Evolutionary conservation across 2,888 invertebrate species (phyloP), one percentile per base, ranked within the genome.

Genomic region (Oscheius onirici): DNA sequence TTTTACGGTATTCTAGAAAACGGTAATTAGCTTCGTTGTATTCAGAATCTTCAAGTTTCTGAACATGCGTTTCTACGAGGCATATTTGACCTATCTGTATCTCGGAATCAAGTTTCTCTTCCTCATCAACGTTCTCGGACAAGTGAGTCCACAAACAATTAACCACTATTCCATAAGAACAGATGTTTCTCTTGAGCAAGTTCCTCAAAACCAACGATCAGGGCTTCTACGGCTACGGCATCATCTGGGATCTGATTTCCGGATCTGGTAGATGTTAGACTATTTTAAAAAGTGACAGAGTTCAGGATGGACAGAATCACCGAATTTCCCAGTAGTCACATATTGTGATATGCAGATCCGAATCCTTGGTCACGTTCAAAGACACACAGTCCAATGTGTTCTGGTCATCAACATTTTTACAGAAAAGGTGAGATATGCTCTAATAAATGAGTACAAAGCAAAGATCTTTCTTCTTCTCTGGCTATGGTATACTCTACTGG

Each of bases 321-420:
- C 83, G 3, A 87, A 87, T 68, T 87, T 87, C 49, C 87, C 87
- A 8, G 84, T 87, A 1, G 83, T 87, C 28, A 86, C 87, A 13
- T 85, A 85, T 69, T 87, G 87, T 70, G 87, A 87, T 63, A 82
- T 86, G 82, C 84, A 82, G 71, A 82, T 82, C 58, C 69, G 83
- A 26, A 82, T 80, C 17, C 71, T 87, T 60, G 87, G 87, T 26
- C 84, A 87, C 54, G 80, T 86, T 13, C 87, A 87, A 68, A 73
- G 83, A n/a, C 87, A 87, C 71, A 87, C 87, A 13, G 86, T 87
- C 2, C 87, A 87, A 69, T 87, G 87, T 73, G 87, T 87, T 10
- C 76, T 87, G 26, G 84, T 87, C 34, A 87, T 87, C 72, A 87
- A 87, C 72, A 87, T 87, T 43, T 87, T 87, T 74, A 87, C 84